Evolutionary conservation across 2,113 vertebrate genomes (phyloP).

Genomic region (Irena cyanogastra): DNA sequence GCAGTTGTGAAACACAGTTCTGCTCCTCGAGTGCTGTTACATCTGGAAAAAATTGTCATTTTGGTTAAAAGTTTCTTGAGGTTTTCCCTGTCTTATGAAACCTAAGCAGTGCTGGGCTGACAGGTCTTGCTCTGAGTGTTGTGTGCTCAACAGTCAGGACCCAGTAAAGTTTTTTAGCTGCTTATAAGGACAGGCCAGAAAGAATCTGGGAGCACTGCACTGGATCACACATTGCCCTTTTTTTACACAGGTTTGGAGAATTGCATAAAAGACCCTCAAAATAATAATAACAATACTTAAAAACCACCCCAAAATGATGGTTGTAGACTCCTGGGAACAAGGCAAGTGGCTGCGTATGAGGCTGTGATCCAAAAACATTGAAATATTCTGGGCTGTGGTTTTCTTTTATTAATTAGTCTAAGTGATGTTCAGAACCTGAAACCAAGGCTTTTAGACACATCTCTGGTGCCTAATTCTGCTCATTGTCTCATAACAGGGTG

Average conservation of each 20-base stretch:
- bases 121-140: neutral
- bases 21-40: neutral
- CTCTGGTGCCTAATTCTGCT: constrained; percentile 48
- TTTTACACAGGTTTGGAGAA: neutral
- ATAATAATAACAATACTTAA: neutral
- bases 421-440: constrained; percentile 47
- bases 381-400: constrained; percentile 44
- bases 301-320: neutral
- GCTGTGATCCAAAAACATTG: constrained; percentile 18
- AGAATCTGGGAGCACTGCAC: neutral
- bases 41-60: neutral
- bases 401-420: constrained; percentile 59
- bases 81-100: neutral
- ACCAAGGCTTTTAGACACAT: constrained; percentile 59
- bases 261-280: neutral
- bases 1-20: neutral
- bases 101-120: neutral
- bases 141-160: neutral
- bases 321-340: neutral
- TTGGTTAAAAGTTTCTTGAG: neutral
- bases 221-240: fast-evolving
- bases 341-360: neutral
- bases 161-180: neutral
- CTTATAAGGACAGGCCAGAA: neutral
- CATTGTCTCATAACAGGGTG: neutral